Percentiles rank a stretch among this genome's conserved stretches.
phyloP scores from a whole-genome alignment of 2,888 invertebrate species.

The Heliconius aoede region DNA sequence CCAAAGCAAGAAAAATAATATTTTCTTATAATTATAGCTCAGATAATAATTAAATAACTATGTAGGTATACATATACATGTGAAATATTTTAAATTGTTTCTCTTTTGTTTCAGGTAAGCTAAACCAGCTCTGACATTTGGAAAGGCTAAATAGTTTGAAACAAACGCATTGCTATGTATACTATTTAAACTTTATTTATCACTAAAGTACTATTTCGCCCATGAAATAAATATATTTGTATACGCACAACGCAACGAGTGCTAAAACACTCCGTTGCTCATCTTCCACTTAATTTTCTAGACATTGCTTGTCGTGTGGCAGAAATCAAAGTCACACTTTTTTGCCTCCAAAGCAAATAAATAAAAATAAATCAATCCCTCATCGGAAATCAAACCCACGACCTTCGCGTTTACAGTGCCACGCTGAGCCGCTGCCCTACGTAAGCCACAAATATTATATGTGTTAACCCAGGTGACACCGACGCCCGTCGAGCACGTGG shows the following conservation, averaged over 20 bases:
- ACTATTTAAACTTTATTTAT: conserved; percentile 25
- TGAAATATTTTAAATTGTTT: conserved; percentile 8
- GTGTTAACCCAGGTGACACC: background rate
- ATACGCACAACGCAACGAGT: no score
- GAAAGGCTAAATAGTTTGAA: conserved; percentile 41
- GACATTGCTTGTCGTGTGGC: background rate
- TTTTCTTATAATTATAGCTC: no score
- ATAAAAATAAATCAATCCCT: no score
- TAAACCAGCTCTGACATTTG: conserved; percentile 42
- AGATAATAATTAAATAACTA: no score
- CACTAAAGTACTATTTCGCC: background rate
- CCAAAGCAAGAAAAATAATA: no score
- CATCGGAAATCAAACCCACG: no score
- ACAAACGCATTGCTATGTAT: conserved; percentile 19
- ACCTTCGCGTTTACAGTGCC: no score
- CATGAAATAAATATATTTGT: background rate
- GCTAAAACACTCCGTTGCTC: background rate
- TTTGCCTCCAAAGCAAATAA: no score
- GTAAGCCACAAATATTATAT: background rate
- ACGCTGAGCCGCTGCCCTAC: background rate
- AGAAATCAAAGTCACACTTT: background rate
- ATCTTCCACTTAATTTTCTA: background rate
- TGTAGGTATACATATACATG: background rate
- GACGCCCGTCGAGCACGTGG: background rate
- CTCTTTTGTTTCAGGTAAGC: conserved; percentile 46